Percentiles rank a stretch among this genome's conserved stretches.
Evolutionary conservation across 1,140 invertebrate genomes (phyloP).

Genomic region (Heliconius hewitsoni): DNA sequence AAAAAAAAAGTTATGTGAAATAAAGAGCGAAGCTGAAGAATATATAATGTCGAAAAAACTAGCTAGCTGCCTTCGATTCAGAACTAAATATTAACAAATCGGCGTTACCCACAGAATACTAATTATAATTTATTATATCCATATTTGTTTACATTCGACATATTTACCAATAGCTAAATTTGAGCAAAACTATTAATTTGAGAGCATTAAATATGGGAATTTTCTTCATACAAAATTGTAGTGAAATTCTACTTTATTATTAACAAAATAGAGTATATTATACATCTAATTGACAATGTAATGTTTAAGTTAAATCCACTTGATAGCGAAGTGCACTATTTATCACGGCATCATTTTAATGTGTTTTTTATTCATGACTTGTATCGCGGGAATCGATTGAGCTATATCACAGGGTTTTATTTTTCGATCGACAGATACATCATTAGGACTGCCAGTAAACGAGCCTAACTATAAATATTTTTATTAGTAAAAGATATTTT

Average conservation of each 20-base stretch:
- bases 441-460: slow-evolving; percentile 38
- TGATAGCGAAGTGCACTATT: slow-evolving; percentile 39
- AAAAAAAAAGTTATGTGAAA: too few relatives aligned
- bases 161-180: slow-evolving; percentile 18
- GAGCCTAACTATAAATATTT: slow-evolving; percentile 37
- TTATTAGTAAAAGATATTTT: slow-evolving; percentile 5
- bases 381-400: slow-evolving; percentile 48
- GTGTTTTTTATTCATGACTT: slow-evolving; percentile 58
- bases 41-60: not conserved
- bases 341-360: slow-evolving; percentile 52
- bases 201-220: slow-evolving; percentile 27
- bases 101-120: not conserved
- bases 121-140: slow-evolving; percentile 29
- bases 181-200: slow-evolving; percentile 28
- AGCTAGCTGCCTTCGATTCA: not conserved
- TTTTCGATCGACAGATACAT: slow-evolving; percentile 40
- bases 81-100: slow-evolving; percentile 17
- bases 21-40: too few relatives aligned
- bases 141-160: slow-evolving; percentile 22
- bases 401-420: slow-evolving; percentile 53
- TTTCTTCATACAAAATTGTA: slow-evolving; percentile 4
- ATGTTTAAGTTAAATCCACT: slow-evolving; percentile 25
- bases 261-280: slow-evolving; percentile 1
- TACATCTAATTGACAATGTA: slow-evolving; percentile 16
- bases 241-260: not conserved